Evolutionary conservation across 2,797 vertebrate species (phyloP).

Genomic region (Anguilla anguilla): DNA sequence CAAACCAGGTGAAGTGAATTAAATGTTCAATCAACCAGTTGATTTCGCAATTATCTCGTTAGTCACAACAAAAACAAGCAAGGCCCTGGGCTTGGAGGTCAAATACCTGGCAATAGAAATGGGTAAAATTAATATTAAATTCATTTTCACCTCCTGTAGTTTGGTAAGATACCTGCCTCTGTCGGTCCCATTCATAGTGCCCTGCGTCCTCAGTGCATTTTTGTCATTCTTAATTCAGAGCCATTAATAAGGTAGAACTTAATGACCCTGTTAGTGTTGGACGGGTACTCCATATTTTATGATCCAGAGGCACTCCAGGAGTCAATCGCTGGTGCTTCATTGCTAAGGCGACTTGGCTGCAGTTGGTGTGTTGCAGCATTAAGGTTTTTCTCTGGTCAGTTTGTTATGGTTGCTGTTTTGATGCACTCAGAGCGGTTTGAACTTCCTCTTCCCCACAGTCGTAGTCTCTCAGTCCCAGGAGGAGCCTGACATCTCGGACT

Average conservation of each 20-base stretch:
- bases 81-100: no score
- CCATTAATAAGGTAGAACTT: background rate
- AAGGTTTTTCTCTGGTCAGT: background rate
- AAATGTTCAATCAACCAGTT: no score
- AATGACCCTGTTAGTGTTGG: background rate
- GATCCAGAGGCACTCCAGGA: background rate
- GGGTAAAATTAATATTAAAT: no score
- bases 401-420: background rate
- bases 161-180: no score
- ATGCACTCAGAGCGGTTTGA: background rate
- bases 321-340: background rate
- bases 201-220: background rate
- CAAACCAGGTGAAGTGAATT: no score
- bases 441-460: conserved; percentile 16
- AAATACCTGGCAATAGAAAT: no score
- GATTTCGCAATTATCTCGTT: no score
- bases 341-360: background rate
- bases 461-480: conserved; percentile 17
- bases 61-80: no score
- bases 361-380: background rate
- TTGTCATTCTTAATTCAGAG: background rate
- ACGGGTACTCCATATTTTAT: background rate
- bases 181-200: no score
- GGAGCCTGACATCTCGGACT: background rate
- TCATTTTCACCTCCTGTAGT: no score